Base-by-base conservation (phyloP, 2,888 invertebrate species). In the Mycalesis mineus region DNA sequence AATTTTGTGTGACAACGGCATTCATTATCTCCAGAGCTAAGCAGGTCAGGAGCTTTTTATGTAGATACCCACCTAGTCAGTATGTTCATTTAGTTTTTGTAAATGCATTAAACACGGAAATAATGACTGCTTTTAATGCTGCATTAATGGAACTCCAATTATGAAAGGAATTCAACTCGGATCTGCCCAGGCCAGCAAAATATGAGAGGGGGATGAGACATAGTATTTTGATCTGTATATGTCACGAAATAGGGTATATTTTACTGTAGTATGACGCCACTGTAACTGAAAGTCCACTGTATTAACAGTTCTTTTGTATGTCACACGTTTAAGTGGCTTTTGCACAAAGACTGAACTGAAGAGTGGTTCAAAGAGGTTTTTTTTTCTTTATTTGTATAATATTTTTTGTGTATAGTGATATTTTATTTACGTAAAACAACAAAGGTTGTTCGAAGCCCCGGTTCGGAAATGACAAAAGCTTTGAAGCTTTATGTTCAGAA, bases 91-190 rank as follows among this genome's bases (percentile, higher is more conserved):
- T 58, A 33, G 37, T 52, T 49, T 56, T 53, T 42, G n/a, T 17
- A 52, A 56, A 59, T 48, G 42, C 55, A 59, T 55, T 48, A 56
- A 59, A 47, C 9, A 41, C 51, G 9, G 40, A 54, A 33, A 60
- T 51, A 55, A 58, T 58, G 45, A 36, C 40, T 8, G 37, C 33
- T 58, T 49, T 52, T 4, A 61, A 58, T 48, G 52, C 44, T 40
- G 55, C 47, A 52, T 57, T 73, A 74, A 75, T 74, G 73, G 68
- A 74, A 67, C 48, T 57, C 51, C 29, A 59, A 59, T 62, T 55
- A 57, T 47, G 49, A 57, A 55, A 51, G 22, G 39, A 59, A 54
- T 62, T 62, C 54, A 57, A 54, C 51, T 59, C 37, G 47, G 47
- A 59, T 59, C 40, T 57, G 51, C 54, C 42, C 45, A 44, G 37